Base-by-base conservation (phyloP, 2,797 vertebrate genomes). In the Hypotaenidia philippensis region DNA sequence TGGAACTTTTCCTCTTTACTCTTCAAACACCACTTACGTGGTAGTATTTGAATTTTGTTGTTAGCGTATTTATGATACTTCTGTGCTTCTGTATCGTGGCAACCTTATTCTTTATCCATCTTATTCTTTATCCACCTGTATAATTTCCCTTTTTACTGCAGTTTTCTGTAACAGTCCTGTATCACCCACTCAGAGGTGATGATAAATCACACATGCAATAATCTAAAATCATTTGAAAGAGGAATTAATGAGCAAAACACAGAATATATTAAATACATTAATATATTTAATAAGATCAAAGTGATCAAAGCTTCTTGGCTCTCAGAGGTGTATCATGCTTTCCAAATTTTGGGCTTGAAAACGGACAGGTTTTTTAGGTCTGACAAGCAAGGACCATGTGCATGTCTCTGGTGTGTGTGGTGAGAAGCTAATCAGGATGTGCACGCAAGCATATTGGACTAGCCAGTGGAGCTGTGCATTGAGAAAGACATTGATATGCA, bases 381-480 rank as follows among this genome's bases (percentile, higher is more conserved):
- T 66, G 47, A 23, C 16, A 57, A 0, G 7, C 6, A 40, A 52
- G 59, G 13, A 50, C 55, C 18, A 9, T 0, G 0, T 47, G 57
- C 22, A 3, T 10, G 3, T 61, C 50, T 55, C 4, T 41, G 15
- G 4, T 32, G 5, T 27, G 21, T n/a, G 27, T 82, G 41, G 17
- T 44, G 63, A 68, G 34, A 66, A 76, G 27, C 22, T 59, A 45
- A 15, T 31, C 36, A 21, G 50, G 36, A 25, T 22, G 70, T 66
- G 23, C 2, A 0, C 59, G 38, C 8, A 55, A 27, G 53, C 59
- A 4, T 4, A 10, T 13, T 45, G 23, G 12, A 80, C 44, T 63
- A 34, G 56, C 50, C 40, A 80, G 44, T 56, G 32, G 36, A 85
- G 8, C 49, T 36, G 15, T 78, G 7, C 20, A 5, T 41, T 89